Conservation (phyloP, 30 jellyfish, hydroid and myxozoan genomes). For the Chironex yamaguchii region DNA sequence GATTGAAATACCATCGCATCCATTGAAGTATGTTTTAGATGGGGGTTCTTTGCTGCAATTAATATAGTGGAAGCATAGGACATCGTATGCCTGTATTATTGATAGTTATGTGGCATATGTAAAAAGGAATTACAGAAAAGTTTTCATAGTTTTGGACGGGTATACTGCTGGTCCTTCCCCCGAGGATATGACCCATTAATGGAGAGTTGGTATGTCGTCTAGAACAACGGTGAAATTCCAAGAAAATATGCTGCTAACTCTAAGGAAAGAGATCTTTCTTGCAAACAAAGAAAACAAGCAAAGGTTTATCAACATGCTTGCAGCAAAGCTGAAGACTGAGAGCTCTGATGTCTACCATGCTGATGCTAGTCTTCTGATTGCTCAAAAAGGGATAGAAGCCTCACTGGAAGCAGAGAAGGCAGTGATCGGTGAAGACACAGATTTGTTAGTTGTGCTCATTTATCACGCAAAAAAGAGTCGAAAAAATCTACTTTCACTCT, state of each 20-base stretch:
- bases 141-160: conserved; percentile 23
- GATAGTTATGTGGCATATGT: background rate
- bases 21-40: conserved; percentile 1
- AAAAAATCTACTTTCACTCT: too few species aligned
- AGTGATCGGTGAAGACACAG: conserved; percentile 74
- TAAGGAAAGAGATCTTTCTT: conserved; percentile 43
- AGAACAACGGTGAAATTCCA: conserved; percentile 34
- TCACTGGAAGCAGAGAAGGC: conserved; percentile 46
- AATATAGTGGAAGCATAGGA: background rate
- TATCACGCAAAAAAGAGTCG: conserved; percentile 62
- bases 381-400: conserved; percentile 43
- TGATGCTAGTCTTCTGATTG: conserved; percentile 69
- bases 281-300: conserved; percentile 59
- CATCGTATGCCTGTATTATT: background rate
- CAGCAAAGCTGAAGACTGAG: conserved; percentile 13
- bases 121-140: background rate
- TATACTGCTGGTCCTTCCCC: background rate
- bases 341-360: conserved; percentile 45
- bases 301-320: conserved; percentile 52
- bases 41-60: conserved; percentile 33
- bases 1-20: too few species aligned
- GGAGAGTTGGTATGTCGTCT: conserved; percentile 32
- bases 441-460: conserved; percentile 35
- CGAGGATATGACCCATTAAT: conserved; percentile 31
- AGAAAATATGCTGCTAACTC: conserved; percentile 13